A percentile compares a stretch with the other conserved stretches of the same genome.
These are phyloP conservation scores for Pachyuromys duprasi DNA, from an alignment of 2,797 vertebrate genomes.

Conservation along the genomic window DNA sequence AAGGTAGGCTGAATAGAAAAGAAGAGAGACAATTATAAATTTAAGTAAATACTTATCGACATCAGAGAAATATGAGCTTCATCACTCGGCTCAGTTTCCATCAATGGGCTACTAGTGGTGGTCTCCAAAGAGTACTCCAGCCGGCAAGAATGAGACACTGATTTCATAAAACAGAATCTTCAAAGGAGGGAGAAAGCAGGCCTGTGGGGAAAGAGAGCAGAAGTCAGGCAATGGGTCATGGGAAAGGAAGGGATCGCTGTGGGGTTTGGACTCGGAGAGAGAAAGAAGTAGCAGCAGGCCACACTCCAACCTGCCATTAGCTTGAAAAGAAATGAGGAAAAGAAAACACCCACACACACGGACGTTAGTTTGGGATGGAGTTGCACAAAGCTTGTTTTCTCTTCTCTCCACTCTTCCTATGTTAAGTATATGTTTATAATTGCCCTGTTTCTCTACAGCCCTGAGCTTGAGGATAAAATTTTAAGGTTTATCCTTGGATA, in stretches of 20 bases:
- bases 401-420: conserved; percentile 73
- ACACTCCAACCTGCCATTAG: conserved; percentile 72
- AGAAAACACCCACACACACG: neutral
- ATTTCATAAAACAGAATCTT: conserved; percentile 78
- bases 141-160: conserved; percentile 54
- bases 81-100: neutral
- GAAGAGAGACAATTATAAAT: neutral
- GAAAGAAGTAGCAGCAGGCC: conserved; percentile 73
- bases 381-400: conserved; percentile 58
- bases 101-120: conserved; percentile 35
- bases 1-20: neutral
- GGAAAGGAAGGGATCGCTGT: conserved; percentile 82
- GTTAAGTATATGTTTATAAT: conserved; percentile 83
- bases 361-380: conserved; percentile 41
- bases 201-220: conserved; percentile 80
- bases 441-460: conserved; percentile 72
- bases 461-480: conserved; percentile 71
- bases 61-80: neutral
- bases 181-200: conserved; percentile 72
- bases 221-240: conserved; percentile 78
- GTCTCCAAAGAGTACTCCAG: conserved; percentile 56
- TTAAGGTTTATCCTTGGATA: neutral
- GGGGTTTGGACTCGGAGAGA: conserved; percentile 68
- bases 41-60: neutral
- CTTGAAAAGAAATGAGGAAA: neutral